Base-by-base conservation (phyloP, 2,888 invertebrate genomes). In the Choreutis nemorana region DNA sequence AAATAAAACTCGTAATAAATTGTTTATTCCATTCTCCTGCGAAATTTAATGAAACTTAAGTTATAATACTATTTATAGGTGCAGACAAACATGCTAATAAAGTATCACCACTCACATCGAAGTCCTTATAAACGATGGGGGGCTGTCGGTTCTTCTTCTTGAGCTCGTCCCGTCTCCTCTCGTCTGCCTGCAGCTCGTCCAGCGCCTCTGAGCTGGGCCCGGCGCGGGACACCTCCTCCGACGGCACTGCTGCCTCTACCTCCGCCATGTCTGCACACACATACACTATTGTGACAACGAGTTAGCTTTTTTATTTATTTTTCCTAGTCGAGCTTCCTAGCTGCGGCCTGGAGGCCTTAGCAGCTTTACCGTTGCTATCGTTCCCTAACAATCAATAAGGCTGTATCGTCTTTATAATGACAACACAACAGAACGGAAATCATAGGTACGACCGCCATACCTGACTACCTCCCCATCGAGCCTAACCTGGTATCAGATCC, bases 71-170 rank as follows among this genome's bases (percentile, higher is more conserved):
- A n/a, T n/a, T n/a, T n/a, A n/a, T n/a, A n/a, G n/a, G n/a, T n/a
- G n/a, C n/a, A n/a, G n/a, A n/a, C n/a, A n/a, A n/a, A n/a, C n/a
- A n/a, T n/a, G n/a, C n/a, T n/a, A n/a, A n/a, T n/a, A n/a, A n/a
- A n/a, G n/a, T n/a, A n/a, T n/a, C 7, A 8, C 15, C 32, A 80
- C 83, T 83, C 57, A 89, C 88, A 55, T 91, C 87, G 41, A 90
- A 71, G 53, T 88, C 88, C 44, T 81, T 84, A 66, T 84, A 92
- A 21, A 91, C 86, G 48, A 93, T 86, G 23, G 93, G 91, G 28
- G 92, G 92, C 56, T 91, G 90, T 30, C 87, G 80, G 34, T 80
- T 81, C 46, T 85, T 84, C 63, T 86, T 87, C 48, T 84, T 83
- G 55, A 85, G 87, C 58, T 91, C 91, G 35, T 84, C 83, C 40